Percentiles rank a stretch among this genome's conserved stretches.
Conservation (phyloP, 2,113 vertebrate genomes). For the Drymodes brunneopygia region DNA sequence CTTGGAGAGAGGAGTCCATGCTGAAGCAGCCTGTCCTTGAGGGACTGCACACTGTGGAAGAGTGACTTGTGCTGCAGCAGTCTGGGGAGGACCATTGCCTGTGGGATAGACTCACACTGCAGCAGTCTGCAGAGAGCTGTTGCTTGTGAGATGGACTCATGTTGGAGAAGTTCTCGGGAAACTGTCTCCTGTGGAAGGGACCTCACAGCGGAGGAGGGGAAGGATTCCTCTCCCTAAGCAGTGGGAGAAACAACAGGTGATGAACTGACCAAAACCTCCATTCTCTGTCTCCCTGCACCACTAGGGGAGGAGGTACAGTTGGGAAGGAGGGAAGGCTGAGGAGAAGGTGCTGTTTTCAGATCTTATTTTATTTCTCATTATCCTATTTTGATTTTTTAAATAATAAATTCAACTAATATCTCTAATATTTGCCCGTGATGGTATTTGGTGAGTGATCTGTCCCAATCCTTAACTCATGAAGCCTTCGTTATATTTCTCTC, state of each 20-base stretch:
- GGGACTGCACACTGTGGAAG: not conserved
- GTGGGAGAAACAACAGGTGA: not conserved
- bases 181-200: not conserved
- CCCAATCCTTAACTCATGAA: not conserved
- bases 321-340: not conserved
- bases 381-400: not conserved
- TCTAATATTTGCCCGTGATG: not conserved
- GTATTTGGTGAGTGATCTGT: not conserved
- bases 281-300: not conserved
- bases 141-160: not conserved
- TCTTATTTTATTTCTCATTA: not conserved
- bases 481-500: not conserved
- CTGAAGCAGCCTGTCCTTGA: not conserved
- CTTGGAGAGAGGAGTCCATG: not conserved
- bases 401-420: not conserved
- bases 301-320: not conserved
- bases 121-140: not conserved
- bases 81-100: not conserved
- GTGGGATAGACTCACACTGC: not conserved
- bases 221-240: not conserved
- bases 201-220: not conserved
- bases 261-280: not conserved
- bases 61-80: not conserved
- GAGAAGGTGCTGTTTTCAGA: not conserved
- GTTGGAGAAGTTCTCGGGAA: not conserved